Percentiles rank a stretch among this genome's conserved stretches.
Evolutionary conservation across 2,888 invertebrate species (phyloP).

Genomic region (Mythimna impura): DNA sequence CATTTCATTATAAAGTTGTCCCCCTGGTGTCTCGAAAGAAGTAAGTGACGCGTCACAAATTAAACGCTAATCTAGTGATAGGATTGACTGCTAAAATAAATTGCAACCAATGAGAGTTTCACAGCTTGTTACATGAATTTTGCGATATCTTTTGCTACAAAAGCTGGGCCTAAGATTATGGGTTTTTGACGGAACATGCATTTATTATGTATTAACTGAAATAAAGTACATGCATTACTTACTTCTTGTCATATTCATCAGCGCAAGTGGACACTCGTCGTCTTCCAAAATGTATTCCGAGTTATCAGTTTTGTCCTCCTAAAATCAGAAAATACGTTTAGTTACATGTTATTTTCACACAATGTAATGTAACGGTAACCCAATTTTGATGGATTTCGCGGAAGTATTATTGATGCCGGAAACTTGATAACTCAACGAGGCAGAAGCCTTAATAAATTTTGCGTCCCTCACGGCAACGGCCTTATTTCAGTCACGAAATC

Average conservation of each 20-base stretch:
- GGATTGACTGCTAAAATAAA: too few species aligned
- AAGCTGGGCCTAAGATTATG: neutral
- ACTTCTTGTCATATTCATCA: conserved; percentile 97
- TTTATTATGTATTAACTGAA: too few species aligned
- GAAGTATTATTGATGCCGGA: conserved; percentile 3
- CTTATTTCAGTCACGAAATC: conserved; percentile 44
- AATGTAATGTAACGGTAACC: too few species aligned
- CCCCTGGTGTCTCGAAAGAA: neutral
- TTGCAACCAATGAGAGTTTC: neutral
- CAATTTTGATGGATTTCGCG: conserved; percentile 6
- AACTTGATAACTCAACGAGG: conserved; percentile 1
- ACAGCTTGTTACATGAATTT: neutral
- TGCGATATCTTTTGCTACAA: neutral
- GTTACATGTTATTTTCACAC: neutral
- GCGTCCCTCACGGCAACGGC: conserved; percentile 8
- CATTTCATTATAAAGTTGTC: neutral
- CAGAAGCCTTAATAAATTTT: conserved; percentile 13
- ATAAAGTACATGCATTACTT: conserved; percentile 83
- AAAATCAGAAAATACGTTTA: conserved; percentile 30
- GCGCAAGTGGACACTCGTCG: conserved; percentile 98
- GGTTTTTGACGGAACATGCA: too few species aligned
- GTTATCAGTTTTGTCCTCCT: conserved; percentile 93
- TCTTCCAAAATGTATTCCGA: conserved; percentile 98
- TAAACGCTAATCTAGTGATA: neutral
- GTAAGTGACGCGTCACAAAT: neutral